These are phyloP conservation scores for Stylophora pistillata DNA, from an alignment of 64 coral and sea anemone genomes.

Conservation along the genomic window DNA sequence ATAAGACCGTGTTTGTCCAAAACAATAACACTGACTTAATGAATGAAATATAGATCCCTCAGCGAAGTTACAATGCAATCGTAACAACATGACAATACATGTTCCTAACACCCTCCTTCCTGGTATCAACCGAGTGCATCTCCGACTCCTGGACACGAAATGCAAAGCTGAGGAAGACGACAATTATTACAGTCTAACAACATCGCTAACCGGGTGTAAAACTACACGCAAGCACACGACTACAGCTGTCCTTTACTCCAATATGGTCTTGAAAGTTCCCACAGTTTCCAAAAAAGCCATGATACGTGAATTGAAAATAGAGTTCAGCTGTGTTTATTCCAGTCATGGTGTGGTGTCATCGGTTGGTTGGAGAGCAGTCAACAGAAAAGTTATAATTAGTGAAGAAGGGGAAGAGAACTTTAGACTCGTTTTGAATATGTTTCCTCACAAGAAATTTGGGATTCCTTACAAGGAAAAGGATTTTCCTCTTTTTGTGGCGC, in stretches of 20 bases:
- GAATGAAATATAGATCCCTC: no score
- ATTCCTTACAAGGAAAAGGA: constrained; percentile 24
- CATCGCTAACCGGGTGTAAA: constrained; percentile 15
- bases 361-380: constrained; percentile 20
- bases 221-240: constrained; percentile 23
- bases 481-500: constrained; percentile 24
- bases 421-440: constrained; percentile 22
- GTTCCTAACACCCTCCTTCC: constrained; percentile 41
- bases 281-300: neutral
- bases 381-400: constrained; percentile 1
- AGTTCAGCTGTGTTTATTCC: constrained; percentile 35
- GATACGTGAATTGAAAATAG: constrained; percentile 22
- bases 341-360: constrained; percentile 3
- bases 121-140: constrained; percentile 11
- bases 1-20: no score
- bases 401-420: neutral
- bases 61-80: neutral
- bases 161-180: constrained; percentile 43
- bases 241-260: constrained; percentile 16
- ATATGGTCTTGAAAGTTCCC: constrained; percentile 43
- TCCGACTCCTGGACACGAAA: constrained; percentile 26
- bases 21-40: no score
- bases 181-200: constrained; percentile 1
- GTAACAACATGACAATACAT: constrained; percentile 31
- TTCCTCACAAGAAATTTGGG: neutral